Conservation (phyloP, 2,888 invertebrate genomes). For the Bombyx huttoni region DNA sequence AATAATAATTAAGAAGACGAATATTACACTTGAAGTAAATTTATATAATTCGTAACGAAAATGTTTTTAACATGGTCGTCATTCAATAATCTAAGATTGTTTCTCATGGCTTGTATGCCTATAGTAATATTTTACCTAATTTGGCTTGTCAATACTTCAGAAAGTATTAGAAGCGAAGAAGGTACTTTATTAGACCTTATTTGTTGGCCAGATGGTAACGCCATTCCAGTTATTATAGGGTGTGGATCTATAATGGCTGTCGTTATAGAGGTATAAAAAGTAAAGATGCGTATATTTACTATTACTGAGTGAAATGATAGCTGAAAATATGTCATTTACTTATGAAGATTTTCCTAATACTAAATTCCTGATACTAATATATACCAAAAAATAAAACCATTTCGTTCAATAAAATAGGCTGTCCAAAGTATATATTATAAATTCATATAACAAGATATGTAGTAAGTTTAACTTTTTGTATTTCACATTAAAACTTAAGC, state of each 20-base stretch:
- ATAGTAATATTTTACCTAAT: conserved; percentile 59
- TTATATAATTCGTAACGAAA: background rate
- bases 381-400: too few species aligned
- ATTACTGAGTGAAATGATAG: conserved; percentile 1
- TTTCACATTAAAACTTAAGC: background rate
- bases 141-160: conserved; percentile 60
- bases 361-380: too few species aligned
- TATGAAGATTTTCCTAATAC: too few species aligned
- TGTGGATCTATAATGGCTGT: conserved; percentile 53
- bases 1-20: too few species aligned
- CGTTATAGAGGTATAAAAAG: conserved; percentile 42
- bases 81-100: conserved; percentile 59
- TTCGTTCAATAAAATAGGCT: too few species aligned
- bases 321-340: too few species aligned
- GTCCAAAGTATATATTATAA: too few species aligned
- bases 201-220: conserved; percentile 65
- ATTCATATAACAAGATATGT: too few species aligned
- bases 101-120: conserved; percentile 62
- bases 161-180: conserved; percentile 58
- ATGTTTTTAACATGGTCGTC: conserved; percentile 59
- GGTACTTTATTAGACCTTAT: conserved; percentile 54
- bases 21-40: too few species aligned
- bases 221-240: conserved; percentile 57
- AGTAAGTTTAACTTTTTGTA: too few species aligned
- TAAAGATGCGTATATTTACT: background rate